Evolutionary conservation across 2,797 vertebrate species (phyloP).

Genomic region (Mareca strepera): DNA sequence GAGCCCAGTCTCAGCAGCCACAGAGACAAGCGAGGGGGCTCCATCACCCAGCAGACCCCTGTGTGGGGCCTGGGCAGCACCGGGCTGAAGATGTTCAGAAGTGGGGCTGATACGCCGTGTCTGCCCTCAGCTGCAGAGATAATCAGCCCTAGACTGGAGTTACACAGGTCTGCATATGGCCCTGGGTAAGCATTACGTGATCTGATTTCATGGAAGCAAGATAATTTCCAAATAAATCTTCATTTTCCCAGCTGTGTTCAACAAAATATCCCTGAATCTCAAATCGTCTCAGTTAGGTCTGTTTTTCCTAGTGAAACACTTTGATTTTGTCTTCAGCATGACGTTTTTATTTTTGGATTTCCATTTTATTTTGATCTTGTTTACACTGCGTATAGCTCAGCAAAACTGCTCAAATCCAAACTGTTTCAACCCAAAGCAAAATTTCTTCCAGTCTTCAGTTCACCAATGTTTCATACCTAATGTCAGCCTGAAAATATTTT

Average conservation of each 20-base stretch:
- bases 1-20: background rate
- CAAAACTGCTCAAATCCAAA: background rate
- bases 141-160: background rate
- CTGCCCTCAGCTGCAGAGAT: background rate
- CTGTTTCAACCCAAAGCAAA: background rate
- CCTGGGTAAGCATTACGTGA: background rate
- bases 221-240: background rate
- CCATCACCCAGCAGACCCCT: background rate
- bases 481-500: background rate
- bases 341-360: conserved; percentile 4
- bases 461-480: background rate
- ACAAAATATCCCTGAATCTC: background rate
- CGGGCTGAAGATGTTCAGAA: background rate
- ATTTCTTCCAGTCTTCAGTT: background rate
- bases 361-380: background rate
- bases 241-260: background rate
- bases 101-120: background rate
- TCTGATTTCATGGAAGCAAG: background rate
- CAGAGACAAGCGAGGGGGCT: background rate
- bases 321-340: background rate
- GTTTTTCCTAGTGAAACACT: background rate
- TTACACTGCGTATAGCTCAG: background rate
- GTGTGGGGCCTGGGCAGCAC: too few relatives aligned
- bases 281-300: background rate
- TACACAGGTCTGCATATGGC: background rate